These are phyloP conservation scores for Diglossa cyanea DNA, from an alignment of 2,797 vertebrate species.

Conservation along the genomic window DNA sequence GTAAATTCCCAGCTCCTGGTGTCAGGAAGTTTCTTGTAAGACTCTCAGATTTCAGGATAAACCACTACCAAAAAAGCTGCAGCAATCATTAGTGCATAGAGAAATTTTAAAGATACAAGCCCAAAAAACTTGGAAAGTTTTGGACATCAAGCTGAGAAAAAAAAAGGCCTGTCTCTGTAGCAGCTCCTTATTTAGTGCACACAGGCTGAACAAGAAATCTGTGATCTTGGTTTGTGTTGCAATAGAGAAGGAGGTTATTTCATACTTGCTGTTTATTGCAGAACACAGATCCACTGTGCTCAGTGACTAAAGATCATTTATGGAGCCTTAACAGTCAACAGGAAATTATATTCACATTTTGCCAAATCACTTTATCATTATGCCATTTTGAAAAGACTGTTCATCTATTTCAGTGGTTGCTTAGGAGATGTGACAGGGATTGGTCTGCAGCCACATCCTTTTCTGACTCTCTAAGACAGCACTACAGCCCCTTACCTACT, in stretches of 20 bases:
- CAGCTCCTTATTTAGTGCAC: neutral
- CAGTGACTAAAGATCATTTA: conserved; percentile 43
- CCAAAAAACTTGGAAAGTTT: neutral
- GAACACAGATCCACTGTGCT: conserved; percentile 57
- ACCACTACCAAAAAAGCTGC: neutral
- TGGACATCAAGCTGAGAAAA: neutral
- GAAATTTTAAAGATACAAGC: neutral
- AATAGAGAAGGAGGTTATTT: conserved; percentile 24
- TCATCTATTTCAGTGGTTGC: conserved; percentile 44
- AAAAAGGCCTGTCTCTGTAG: neutral
- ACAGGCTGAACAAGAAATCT: neutral
- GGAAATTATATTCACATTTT: conserved; percentile 43
- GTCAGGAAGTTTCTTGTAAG: neutral
- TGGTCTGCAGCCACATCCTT: neutral
- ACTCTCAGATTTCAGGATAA: neutral
- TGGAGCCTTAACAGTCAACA: conserved; percentile 37
- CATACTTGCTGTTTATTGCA: conserved; percentile 25
- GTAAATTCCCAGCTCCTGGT: neutral
- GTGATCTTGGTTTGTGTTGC: neutral
- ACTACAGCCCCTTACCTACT: neutral
- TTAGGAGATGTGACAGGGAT: conserved; percentile 18
- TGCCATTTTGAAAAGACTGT: conserved; percentile 34
- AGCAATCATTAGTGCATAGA: neutral
- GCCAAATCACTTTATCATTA: conserved; percentile 32
- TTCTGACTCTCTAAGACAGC: neutral